Evolutionary conservation across 2,113 vertebrate genomes (phyloP).

Genomic region (Nibea coibor): DNA sequence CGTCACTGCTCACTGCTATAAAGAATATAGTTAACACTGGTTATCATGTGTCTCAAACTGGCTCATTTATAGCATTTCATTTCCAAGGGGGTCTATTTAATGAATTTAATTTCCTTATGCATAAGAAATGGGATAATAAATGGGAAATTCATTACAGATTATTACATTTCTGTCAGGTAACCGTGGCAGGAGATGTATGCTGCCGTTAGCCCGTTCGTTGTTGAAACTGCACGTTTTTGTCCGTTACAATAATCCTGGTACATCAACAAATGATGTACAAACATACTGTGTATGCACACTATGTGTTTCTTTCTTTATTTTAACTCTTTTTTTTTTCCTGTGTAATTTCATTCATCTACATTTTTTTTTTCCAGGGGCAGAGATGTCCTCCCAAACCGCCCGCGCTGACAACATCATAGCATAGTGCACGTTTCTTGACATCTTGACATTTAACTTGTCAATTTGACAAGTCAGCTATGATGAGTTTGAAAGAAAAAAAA

Average conservation of each 20-base stretch:
- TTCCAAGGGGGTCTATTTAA: slow-evolving; percentile 73
- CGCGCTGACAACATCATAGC: neutral
- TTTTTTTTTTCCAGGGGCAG: neutral
- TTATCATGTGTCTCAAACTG: slow-evolving; percentile 47
- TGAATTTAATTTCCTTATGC: slow-evolving; percentile 76
- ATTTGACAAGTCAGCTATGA: too few relatives aligned
- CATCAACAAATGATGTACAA: neutral
- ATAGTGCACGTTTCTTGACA: too few relatives aligned
- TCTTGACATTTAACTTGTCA: too few relatives aligned
- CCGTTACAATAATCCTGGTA: neutral
- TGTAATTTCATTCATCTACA: neutral
- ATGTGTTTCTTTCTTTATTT: neutral
- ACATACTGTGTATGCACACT: too few relatives aligned
- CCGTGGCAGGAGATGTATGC: slow-evolving; percentile 59
- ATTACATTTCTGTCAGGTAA: slow-evolving; percentile 73
- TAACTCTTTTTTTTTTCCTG: neutral
- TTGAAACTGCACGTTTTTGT: neutral
- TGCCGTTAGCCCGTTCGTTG: slow-evolving; percentile 37
- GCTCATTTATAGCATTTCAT: slow-evolving; percentile 66
- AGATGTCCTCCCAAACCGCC: neutral
- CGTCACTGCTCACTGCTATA: neutral
- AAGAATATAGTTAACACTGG: neutral
- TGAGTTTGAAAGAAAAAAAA: too few relatives aligned
- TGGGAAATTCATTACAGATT: slow-evolving; percentile 72
- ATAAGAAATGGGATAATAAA: slow-evolving; percentile 75